phyloP scores from a whole-genome alignment of 2,797 vertebrate species.

The Sebastes steindachneri region DNA sequence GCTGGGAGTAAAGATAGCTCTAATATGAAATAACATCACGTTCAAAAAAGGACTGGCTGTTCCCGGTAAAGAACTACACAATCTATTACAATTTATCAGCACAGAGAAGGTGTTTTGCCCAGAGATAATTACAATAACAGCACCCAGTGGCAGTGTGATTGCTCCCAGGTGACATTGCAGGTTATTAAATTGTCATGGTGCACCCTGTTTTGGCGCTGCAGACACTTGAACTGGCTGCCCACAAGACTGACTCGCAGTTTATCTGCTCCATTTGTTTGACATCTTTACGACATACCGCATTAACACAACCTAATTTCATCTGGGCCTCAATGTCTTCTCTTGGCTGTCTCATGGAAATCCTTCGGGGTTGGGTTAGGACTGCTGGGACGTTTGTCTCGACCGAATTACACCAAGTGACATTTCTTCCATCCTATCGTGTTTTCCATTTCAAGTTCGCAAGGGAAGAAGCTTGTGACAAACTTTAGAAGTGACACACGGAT shows the following conservation, averaged over 20 bases:
- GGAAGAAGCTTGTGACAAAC: constrained; percentile 51
- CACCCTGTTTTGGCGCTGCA: constrained; percentile 56
- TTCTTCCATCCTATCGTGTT: constrained; percentile 49
- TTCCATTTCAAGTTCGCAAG: constrained; percentile 57
- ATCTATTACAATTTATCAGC: constrained; percentile 46
- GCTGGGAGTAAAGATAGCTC: constrained; percentile 42
- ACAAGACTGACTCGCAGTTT: constrained; percentile 70
- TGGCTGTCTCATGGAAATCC: constrained; percentile 74
- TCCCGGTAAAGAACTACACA: constrained; percentile 42
- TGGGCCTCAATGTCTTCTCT: constrained; percentile 70
- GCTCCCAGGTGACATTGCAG: constrained; percentile 72
- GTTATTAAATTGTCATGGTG: constrained; percentile 79
- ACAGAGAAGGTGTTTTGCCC: constrained; percentile 50
- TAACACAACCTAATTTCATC: constrained; percentile 79
- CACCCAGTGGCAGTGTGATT: constrained; percentile 59
- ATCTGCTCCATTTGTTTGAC: constrained; percentile 80
- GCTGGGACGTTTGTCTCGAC: constrained; percentile 71
- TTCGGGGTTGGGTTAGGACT: constrained; percentile 78
- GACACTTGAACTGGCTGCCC: constrained; percentile 65
- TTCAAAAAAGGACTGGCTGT: constrained; percentile 40
- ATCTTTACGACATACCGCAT: constrained; percentile 75
- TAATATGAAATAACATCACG: constrained; percentile 51
- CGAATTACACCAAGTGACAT: constrained; percentile 70
- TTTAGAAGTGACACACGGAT: constrained; percentile 79
- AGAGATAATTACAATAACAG: constrained; percentile 74